Conservation (phyloP, 2,113 vertebrate species). For the Phasianus colchicus region DNA sequence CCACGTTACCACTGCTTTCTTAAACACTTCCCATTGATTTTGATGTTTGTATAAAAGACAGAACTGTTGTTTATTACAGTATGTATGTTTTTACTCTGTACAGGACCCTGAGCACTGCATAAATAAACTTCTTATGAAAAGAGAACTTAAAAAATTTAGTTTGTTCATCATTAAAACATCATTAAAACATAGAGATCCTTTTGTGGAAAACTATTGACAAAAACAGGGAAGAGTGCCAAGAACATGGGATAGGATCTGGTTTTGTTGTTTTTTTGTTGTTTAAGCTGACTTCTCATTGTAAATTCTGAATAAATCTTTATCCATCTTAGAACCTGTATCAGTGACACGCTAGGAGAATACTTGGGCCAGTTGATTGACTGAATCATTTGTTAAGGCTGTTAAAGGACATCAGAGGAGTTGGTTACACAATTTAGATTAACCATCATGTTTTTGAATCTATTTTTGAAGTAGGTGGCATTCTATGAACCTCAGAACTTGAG, state of each 20-base stretch:
- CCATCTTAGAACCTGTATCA: neutral
- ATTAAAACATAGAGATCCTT: neutral
- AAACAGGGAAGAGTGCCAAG: neutral
- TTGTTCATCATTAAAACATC: neutral
- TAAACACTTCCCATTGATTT: constrained; percentile 23
- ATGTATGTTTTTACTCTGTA: constrained; percentile 55
- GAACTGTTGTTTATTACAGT: constrained; percentile 29
- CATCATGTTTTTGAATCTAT: neutral
- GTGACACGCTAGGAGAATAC: neutral
- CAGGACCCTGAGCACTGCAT: constrained; percentile 51
- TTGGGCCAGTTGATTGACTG: neutral
- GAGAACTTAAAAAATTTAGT: neutral
- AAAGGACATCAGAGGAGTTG: neutral
- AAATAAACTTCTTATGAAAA: constrained; percentile 70
- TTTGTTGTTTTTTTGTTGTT: neutral
- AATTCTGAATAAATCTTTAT: neutral
- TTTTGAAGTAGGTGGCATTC: neutral
- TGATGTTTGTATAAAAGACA: constrained; percentile 32
- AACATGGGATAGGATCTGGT: neutral
- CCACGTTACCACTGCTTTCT: constrained; percentile 10
- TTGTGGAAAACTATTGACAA: neutral
- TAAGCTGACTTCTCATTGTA: neutral
- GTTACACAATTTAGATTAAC: neutral
- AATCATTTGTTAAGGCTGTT: neutral
- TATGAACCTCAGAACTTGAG: neutral